Evolutionary conservation across 2,888 invertebrate genomes (phyloP).

Genomic region (Muschampia plurimacula): DNA sequence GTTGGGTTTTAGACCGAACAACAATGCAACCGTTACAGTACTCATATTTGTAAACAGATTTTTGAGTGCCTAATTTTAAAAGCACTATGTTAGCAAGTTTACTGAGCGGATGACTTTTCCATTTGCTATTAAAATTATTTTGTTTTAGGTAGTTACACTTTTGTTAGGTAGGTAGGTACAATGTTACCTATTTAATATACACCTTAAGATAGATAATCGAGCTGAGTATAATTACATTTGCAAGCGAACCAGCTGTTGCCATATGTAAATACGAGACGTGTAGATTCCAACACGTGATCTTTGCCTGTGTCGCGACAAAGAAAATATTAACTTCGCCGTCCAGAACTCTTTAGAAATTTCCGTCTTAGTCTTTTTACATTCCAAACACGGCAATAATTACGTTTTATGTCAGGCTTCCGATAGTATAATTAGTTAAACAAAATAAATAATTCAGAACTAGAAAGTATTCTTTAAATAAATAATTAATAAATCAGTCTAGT

Average conservation of each 20-base stretch:
- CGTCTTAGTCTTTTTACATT: conserved; percentile 2
- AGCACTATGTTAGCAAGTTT: too few species aligned
- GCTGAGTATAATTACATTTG: conserved; percentile 1
- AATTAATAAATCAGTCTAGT: too few species aligned
- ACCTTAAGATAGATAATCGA: neutral
- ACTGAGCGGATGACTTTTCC: too few species aligned
- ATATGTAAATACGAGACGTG: conserved; percentile 31
- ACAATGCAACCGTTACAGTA: too few species aligned
- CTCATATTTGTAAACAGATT: too few species aligned
- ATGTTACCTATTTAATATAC: neutral
- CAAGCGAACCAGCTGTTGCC: conserved; percentile 23
- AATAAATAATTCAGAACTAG: neutral
- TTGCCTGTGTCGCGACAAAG: conserved; percentile 14
- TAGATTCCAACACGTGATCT: conserved; percentile 32
- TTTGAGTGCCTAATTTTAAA: too few species aligned
- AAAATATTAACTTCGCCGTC: conserved; percentile 28
- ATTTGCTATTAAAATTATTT: too few species aligned
- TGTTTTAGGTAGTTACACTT: too few species aligned
- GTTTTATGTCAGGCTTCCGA: conserved; percentile 13
- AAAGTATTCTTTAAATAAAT: neutral
- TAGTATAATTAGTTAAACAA: neutral
- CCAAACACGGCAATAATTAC: conserved; percentile 6
- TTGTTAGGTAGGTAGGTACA: too few species aligned
- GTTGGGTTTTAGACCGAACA: too few species aligned
- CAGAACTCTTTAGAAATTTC: conserved; percentile 23